phyloP scores from a whole-genome alignment of 2,113 vertebrate genomes.

The Seriola aureovittata region DNA sequence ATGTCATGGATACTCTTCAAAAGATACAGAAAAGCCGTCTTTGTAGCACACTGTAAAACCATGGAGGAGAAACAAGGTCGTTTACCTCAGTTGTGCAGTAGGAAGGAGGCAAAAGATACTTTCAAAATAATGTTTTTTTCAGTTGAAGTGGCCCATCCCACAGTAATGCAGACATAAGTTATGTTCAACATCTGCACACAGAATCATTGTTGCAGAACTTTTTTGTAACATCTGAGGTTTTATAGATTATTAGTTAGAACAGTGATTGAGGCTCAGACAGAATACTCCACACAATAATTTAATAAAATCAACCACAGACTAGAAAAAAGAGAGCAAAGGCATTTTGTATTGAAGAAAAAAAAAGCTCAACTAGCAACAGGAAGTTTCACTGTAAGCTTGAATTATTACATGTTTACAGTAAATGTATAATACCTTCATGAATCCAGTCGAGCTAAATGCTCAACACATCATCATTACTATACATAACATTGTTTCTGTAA shows the following conservation, averaged over 20 bases:
- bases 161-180: background rate
- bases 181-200: background rate
- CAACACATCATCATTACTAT: conserved; percentile 43
- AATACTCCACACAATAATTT: conserved; percentile 76
- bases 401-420: conserved; percentile 73
- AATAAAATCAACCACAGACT: conserved; percentile 80
- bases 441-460: conserved; percentile 54
- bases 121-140: background rate
- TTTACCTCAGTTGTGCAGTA: background rate
- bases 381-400: conserved; percentile 58
- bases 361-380: conserved; percentile 64
- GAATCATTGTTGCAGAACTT: background rate
- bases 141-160: background rate
- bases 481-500: conserved; percentile 25
- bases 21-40: background rate
- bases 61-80: background rate
- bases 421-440: conserved; percentile 44
- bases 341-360: conserved; percentile 68
- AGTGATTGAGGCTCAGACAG: conserved; percentile 49
- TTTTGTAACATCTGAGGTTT: too few relatives aligned
- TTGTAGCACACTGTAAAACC: background rate
- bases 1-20: background rate
- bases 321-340: conserved; percentile 75
- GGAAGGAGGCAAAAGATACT: background rate
- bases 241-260: background rate